Conservation (phyloP, 2,113 vertebrate genomes). For the Cariama cristata region DNA sequence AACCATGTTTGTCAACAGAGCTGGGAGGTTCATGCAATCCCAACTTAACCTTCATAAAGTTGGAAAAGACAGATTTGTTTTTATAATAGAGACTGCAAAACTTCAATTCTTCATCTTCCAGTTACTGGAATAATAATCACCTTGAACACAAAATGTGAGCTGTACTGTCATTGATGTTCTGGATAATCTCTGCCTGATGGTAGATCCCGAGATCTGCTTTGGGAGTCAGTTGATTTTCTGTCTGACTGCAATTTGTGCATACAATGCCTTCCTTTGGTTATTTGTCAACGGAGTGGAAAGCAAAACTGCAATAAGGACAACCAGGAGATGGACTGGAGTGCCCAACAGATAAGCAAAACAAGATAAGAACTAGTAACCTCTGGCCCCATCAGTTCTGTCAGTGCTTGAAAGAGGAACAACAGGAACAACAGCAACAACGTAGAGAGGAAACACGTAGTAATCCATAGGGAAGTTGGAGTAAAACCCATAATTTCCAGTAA, state of each 20-base stretch:
- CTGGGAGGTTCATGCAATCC: background rate
- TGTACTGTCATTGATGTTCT: background rate
- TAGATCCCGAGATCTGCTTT: background rate
- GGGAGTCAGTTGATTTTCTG: background rate
- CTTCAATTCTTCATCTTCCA: background rate
- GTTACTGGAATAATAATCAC: background rate
- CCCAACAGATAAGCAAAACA: background rate
- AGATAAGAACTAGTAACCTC: background rate
- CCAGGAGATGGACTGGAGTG: background rate
- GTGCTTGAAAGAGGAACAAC: background rate
- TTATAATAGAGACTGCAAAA: background rate
- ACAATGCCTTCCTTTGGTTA: background rate
- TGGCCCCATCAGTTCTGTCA: background rate
- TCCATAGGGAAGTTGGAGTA: background rate
- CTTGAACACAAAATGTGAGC: background rate
- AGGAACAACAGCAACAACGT: background rate
- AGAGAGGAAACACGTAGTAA: background rate
- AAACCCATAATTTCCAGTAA: background rate
- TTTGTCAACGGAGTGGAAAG: background rate
- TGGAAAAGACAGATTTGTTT: background rate
- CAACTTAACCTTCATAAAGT: background rate
- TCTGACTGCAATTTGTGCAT: background rate
- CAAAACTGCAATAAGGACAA: background rate
- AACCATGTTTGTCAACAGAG: background rate
- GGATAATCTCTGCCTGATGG: background rate